A percentile compares a stretch with the other conserved stretches of the same genome.
Evolutionary conservation across 2,113 vertebrate genomes (phyloP).

Genomic region (Lathamus discolor): DNA sequence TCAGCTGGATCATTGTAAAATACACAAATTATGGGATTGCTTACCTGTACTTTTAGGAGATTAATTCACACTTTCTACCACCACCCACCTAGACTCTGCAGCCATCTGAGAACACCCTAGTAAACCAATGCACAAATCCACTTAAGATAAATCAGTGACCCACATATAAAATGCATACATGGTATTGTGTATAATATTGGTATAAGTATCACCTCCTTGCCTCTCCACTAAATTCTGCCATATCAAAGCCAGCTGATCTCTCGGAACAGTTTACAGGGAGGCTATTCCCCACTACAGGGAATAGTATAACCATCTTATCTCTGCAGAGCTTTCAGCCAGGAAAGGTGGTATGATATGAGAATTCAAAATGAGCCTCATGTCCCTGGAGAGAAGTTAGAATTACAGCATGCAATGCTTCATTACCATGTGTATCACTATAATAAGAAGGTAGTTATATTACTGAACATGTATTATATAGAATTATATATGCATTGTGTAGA

Average conservation of each 20-base stretch:
- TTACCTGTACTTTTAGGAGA: constrained; percentile 49
- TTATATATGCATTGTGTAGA: not conserved
- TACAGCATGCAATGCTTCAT: constrained; percentile 37
- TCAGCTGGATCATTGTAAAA: constrained; percentile 45
- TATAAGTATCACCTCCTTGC: constrained; percentile 16
- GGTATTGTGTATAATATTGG: not conserved
- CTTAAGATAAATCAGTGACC: not conserved
- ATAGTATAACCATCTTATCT: not conserved
- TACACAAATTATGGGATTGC: constrained; percentile 35
- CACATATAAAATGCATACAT: not conserved
- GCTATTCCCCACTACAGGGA: not conserved
- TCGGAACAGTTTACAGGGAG: not conserved
- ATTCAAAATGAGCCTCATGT: constrained; percentile 4
- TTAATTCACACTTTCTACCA: constrained; percentile 2
- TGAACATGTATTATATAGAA: not conserved
- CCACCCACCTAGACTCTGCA: constrained; percentile 5
- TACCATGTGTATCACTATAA: constrained; percentile 46
- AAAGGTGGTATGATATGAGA: not conserved
- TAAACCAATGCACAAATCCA: not conserved
- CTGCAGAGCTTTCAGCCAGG: not conserved
- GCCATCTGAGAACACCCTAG: not conserved
- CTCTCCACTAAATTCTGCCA: not conserved
- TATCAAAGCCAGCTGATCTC: constrained; percentile 36
- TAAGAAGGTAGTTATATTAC: not conserved
- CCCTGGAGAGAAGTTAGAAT: constrained; percentile 19